Conservation (phyloP, 2,113 vertebrate genomes). For the Poicephalus meyeri region DNA sequence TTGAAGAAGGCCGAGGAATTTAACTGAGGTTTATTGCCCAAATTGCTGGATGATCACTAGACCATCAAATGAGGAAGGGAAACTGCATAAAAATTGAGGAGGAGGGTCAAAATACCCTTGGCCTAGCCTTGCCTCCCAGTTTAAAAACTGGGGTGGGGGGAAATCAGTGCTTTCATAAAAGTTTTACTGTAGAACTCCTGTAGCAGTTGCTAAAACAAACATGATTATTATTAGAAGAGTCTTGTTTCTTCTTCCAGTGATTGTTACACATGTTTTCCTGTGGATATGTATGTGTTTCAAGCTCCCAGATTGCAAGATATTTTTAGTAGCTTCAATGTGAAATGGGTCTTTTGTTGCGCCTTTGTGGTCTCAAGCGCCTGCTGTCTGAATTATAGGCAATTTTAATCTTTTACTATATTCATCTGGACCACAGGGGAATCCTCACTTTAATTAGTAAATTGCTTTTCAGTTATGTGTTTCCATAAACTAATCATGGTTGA, state of each 20-base stretch:
- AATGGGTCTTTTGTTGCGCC: background rate
- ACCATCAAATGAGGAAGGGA: background rate
- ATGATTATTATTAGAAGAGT: background rate
- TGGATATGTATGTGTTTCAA: background rate
- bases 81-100: background rate
- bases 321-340: background rate
- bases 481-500: background rate
- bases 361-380: background rate
- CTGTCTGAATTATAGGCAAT: background rate
- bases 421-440: background rate
- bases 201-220: background rate
- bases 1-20: background rate
- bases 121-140: background rate
- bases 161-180: background rate
- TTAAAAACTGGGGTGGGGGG: background rate
- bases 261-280: background rate
- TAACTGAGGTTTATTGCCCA: background rate
- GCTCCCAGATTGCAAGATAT: background rate
- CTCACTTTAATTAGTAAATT: slow-evolving; percentile 33
- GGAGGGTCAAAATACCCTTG: background rate
- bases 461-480: background rate
- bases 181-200: background rate
- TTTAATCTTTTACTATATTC: background rate
- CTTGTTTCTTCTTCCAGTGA: background rate
- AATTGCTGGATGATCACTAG: background rate